These are phyloP conservation scores for Coptodon rendalli DNA, from an alignment of 2,113 vertebrate species.

Conservation along the genomic window DNA sequence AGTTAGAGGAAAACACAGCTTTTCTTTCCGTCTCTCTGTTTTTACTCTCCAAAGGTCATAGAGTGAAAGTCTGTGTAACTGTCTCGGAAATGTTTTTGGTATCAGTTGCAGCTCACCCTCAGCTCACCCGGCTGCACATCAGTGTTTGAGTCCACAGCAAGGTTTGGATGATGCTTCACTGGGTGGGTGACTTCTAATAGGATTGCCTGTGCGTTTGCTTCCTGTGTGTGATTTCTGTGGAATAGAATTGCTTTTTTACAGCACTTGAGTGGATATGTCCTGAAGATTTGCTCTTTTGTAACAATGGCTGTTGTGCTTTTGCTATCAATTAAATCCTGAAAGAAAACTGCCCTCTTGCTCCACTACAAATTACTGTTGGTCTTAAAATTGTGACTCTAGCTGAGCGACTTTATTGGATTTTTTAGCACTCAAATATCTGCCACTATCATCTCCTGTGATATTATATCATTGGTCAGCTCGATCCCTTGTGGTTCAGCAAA, in stretches of 20 bases:
- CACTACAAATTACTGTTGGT: neutral
- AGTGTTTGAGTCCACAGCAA: neutral
- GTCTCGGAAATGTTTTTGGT: slow-evolving; percentile 1
- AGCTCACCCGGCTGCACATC: neutral
- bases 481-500: neutral
- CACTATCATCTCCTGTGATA: neutral
- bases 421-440: neutral
- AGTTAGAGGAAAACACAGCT: neutral
- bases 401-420: neutral
- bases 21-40: neutral
- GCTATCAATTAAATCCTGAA: neutral
- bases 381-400: neutral
- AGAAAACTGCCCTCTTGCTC: neutral
- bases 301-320: neutral
- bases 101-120: neutral
- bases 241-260: neutral
- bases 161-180: neutral
- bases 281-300: neutral
- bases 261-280: neutral
- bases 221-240: neutral
- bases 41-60: slow-evolving; percentile 16
- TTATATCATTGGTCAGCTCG: neutral
- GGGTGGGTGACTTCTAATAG: neutral
- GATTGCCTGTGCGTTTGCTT: neutral
- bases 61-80: neutral